phyloP scores from a whole-genome alignment of 2,888 invertebrate genomes.

The Atrina japonica region DNA sequence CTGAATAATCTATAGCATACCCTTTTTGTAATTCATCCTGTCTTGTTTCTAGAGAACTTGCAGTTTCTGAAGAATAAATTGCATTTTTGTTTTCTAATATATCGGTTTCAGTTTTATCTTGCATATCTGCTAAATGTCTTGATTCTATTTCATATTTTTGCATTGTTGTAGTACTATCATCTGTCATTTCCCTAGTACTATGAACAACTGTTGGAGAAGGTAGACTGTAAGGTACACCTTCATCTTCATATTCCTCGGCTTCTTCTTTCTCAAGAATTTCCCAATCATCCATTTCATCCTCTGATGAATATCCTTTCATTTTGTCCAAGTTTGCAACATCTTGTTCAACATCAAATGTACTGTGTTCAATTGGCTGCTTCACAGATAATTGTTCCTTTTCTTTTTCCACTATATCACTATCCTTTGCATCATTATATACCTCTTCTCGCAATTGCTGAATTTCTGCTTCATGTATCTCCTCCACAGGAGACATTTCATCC shows the following conservation, averaged over 20 bases:
- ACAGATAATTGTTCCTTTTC: slow-evolving; percentile 10
- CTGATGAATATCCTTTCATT: not conserved
- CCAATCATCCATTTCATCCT: slow-evolving; percentile 58
- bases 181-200: not conserved
- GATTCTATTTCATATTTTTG: too few relatives aligned
- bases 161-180: too few relatives aligned
- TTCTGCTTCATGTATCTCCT: not conserved
- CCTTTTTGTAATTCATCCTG: not conserved
- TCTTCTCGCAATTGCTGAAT: not conserved
- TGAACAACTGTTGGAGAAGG: slow-evolving; percentile 29
- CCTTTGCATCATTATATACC: not conserved
- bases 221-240: slow-evolving; percentile 23
- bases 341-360: too few relatives aligned
- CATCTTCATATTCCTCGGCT: slow-evolving; percentile 29
- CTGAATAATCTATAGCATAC: too few relatives aligned
- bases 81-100: too few relatives aligned
- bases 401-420: slow-evolving; percentile 5
- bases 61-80: not conserved
- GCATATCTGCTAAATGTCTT: too few relatives aligned
- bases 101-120: too few relatives aligned
- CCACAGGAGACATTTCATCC: not conserved
- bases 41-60: not conserved
- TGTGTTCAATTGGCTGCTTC: slow-evolving; percentile 10
- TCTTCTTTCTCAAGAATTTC: slow-evolving; percentile 64
- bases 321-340: too few relatives aligned